These are phyloP conservation scores for Phalacrocorax pelagicus DNA, from an alignment of 2,113 vertebrate genomes.

Conservation along the genomic window DNA sequence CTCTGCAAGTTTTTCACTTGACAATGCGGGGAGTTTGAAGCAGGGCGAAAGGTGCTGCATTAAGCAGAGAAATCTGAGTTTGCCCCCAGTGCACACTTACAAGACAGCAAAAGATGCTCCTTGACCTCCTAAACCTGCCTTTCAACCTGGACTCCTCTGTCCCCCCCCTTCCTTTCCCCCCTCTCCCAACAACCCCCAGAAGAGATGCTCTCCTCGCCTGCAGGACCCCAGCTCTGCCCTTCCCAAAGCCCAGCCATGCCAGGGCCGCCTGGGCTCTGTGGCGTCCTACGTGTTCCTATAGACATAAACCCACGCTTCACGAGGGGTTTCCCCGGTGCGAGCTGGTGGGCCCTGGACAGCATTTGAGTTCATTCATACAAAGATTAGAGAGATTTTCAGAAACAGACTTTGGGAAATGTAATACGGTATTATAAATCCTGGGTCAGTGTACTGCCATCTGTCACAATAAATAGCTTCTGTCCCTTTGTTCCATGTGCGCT, in stretches of 20 bases:
- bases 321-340: rapidly evolving
- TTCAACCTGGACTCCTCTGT: background rate
- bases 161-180: background rate
- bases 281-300: rapidly evolving
- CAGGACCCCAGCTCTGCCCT: background rate
- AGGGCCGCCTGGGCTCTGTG: background rate
- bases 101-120: background rate
- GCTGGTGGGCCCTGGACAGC: background rate
- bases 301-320: rapidly evolving
- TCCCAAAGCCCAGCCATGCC: rapidly evolving
- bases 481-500: background rate
- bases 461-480: slow-evolving; percentile 51
- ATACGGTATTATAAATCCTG: slow-evolving; percentile 46
- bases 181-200: background rate
- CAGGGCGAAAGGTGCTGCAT: background rate
- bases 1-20: background rate
- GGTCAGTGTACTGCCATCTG: slow-evolving; percentile 59
- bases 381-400: slow-evolving; percentile 66
- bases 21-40: background rate
- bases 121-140: background rate
- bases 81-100: background rate
- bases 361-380: slow-evolving; percentile 42
- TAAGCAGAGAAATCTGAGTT: background rate
- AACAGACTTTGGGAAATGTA: slow-evolving; percentile 65
- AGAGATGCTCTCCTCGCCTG: background rate